Conservation (phyloP, 2,888 invertebrate genomes). For the Mesopsocus fuscifrons region DNA sequence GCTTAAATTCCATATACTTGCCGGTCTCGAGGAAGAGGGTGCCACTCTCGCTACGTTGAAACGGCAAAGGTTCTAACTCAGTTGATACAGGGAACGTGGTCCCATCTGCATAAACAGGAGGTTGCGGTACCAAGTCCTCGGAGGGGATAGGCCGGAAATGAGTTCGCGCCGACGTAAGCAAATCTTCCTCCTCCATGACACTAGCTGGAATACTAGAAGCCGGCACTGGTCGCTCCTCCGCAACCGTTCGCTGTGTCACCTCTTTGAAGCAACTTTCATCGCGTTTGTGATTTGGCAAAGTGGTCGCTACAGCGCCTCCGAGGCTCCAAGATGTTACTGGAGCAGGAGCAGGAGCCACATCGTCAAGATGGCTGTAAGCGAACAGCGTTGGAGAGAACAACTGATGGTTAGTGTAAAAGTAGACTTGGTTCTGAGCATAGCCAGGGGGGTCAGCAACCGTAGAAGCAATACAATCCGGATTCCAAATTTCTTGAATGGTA, state of each 20-base stretch:
- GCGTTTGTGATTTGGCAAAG: slow-evolving; percentile 35
- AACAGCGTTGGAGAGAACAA: no score
- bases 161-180: slow-evolving; percentile 55
- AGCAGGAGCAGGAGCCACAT: no score
- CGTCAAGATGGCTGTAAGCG: no score
- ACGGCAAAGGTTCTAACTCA: slow-evolving; percentile 41
- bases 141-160: slow-evolving; percentile 68
- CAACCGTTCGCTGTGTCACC: slow-evolving; percentile 28
- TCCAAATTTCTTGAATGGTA: slow-evolving; percentile 48
- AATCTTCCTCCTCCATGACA: slow-evolving; percentile 38
- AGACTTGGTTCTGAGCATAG: no score
- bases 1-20: slow-evolving; percentile 29
- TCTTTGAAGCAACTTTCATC: slow-evolving; percentile 41
- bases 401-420: no score
- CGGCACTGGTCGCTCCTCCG: slow-evolving; percentile 15
- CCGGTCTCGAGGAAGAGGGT: slow-evolving; percentile 34
- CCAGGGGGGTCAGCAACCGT: no score
- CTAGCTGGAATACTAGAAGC: slow-evolving; percentile 12
- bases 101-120: slow-evolving; percentile 39
- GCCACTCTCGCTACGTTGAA: slow-evolving; percentile 45
- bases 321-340: no score
- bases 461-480: no score
- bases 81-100: slow-evolving; percentile 46
- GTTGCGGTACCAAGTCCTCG: slow-evolving; percentile 21
- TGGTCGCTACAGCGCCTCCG: slow-evolving; percentile 10